phyloP scores from a whole-genome alignment of 2,888 invertebrate species.

The Acanthoscelides obtectus region DNA sequence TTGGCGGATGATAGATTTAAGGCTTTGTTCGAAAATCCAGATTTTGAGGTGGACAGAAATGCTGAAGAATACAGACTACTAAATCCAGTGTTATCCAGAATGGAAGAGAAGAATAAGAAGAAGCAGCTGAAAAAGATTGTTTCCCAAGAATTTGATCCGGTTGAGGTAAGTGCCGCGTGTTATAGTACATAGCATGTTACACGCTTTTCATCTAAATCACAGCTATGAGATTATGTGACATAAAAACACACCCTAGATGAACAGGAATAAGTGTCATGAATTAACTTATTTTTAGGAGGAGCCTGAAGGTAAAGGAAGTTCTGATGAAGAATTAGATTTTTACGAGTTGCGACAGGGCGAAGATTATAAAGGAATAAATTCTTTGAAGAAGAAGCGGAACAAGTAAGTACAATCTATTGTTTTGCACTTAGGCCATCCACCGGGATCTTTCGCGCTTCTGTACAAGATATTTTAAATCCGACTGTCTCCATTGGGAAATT shows the following conservation, averaged over 20 bases:
- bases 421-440: too few species aligned
- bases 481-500: neutral
- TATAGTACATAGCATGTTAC: too few species aligned
- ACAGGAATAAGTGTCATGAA: too few species aligned
- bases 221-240: too few species aligned
- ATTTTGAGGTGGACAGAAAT: slow-evolving; percentile 84
- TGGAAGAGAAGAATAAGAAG: slow-evolving; percentile 67
- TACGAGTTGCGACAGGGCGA: slow-evolving; percentile 59
- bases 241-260: too few species aligned
- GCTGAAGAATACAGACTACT: slow-evolving; percentile 83
- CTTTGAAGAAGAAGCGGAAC: slow-evolving; percentile 50
- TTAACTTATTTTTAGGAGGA: slow-evolving; percentile 36
- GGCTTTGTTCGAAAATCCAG: slow-evolving; percentile 84
- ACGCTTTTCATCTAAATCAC: too few species aligned
- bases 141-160: slow-evolving; percentile 49
- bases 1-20: slow-evolving; percentile 87
- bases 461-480: too few species aligned
- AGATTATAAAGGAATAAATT: slow-evolving; percentile 55
- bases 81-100: slow-evolving; percentile 81
- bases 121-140: slow-evolving; percentile 55
- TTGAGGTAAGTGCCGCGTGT: slow-evolving; percentile 25
- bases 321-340: slow-evolving; percentile 46
- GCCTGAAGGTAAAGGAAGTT: slow-evolving; percentile 46
- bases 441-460: too few species aligned
- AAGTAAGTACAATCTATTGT: slow-evolving; percentile 42